phyloP scores from a whole-genome alignment of 2,113 vertebrate genomes.

The Xiphias gladius region DNA sequence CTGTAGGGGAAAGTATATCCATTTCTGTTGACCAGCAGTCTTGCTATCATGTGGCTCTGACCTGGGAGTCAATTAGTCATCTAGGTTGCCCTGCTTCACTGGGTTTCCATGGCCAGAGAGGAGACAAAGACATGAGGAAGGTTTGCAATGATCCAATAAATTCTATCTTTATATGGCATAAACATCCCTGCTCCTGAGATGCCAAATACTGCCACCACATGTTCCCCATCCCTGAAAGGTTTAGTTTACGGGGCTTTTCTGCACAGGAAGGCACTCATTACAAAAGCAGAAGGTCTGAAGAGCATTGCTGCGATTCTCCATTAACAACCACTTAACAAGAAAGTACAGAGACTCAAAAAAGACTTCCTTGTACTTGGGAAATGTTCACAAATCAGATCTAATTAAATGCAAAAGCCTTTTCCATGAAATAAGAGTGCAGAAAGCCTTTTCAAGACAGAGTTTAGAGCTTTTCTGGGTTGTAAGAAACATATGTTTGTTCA shows the following conservation, averaged over 20 bases:
- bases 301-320: slow-evolving; percentile 63
- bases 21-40: slow-evolving; percentile 73
- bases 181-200: slow-evolving; percentile 31
- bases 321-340: slow-evolving; percentile 72
- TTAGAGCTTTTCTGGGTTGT: slow-evolving; percentile 21
- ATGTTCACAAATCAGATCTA: slow-evolving; percentile 72
- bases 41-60: slow-evolving; percentile 76
- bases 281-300: slow-evolving; percentile 64
- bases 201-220: slow-evolving; percentile 48
- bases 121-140: slow-evolving; percentile 45
- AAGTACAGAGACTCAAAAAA: slow-evolving; percentile 54
- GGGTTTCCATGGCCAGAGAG: slow-evolving; percentile 64
- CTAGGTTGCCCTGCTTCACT: slow-evolving; percentile 63
- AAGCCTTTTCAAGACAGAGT: slow-evolving; percentile 39
- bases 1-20: slow-evolving; percentile 76
- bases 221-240: slow-evolving; percentile 52
- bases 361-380: slow-evolving; percentile 57
- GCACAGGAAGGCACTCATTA: slow-evolving; percentile 66
- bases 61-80: slow-evolving; percentile 73
- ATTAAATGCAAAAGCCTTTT: slow-evolving; percentile 70
- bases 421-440: slow-evolving; percentile 58
- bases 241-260: slow-evolving; percentile 71
- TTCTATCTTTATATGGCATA: slow-evolving; percentile 25
- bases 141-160: slow-evolving; percentile 34
- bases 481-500: slow-evolving; percentile 34